Percentiles rank a stretch among this genome's conserved stretches.
Conservation (phyloP, 1,140 invertebrate species). For the Calycopis cecrops region DNA sequence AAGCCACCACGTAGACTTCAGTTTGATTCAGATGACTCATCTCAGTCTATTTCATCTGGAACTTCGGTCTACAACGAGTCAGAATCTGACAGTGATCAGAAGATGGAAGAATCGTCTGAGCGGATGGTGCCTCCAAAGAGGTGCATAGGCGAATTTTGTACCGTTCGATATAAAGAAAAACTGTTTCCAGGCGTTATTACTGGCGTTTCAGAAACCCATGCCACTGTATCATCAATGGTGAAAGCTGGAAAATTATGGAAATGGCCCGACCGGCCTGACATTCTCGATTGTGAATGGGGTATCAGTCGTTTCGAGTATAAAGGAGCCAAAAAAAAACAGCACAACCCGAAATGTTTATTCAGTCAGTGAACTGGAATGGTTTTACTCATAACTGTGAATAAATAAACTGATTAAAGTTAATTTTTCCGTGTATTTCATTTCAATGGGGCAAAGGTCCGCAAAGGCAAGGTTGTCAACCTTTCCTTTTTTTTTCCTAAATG, state of each 20-base stretch:
- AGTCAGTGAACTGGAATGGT: slow-evolving; percentile 14
- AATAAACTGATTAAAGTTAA: slow-evolving; percentile 14
- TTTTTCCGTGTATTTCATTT: slow-evolving; percentile 6
- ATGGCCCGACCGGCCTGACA: slow-evolving; percentile 8
- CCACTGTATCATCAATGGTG: slow-evolving; percentile 14
- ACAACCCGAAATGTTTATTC: slow-evolving; percentile 3
- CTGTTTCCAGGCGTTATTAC: slow-evolving; percentile 18
- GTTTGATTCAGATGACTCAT: no score
- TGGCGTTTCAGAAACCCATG: slow-evolving; percentile 9
- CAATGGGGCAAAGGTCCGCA: slow-evolving; percentile 14
- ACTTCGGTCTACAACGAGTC: no score
- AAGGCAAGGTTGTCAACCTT: slow-evolving; percentile 12
- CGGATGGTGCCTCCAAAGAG: no score
- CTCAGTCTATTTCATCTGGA: no score
- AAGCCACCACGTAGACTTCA: no score
- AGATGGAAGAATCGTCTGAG: no score
- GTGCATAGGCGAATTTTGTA: slow-evolving; percentile 9
- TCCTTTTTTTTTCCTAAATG: slow-evolving; percentile 7
- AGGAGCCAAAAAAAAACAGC: slow-evolving; percentile 12
- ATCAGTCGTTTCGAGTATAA: slow-evolving; percentile 8
- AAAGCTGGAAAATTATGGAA: slow-evolving; percentile 14
- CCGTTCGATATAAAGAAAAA: slow-evolving; percentile 13
- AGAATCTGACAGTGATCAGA: no score
- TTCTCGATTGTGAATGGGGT: slow-evolving; percentile 13
- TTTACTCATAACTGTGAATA: slow-evolving; percentile 10